Conservation (phyloP, 2,797 vertebrate genomes). For the Erithacus rubecula region DNA sequence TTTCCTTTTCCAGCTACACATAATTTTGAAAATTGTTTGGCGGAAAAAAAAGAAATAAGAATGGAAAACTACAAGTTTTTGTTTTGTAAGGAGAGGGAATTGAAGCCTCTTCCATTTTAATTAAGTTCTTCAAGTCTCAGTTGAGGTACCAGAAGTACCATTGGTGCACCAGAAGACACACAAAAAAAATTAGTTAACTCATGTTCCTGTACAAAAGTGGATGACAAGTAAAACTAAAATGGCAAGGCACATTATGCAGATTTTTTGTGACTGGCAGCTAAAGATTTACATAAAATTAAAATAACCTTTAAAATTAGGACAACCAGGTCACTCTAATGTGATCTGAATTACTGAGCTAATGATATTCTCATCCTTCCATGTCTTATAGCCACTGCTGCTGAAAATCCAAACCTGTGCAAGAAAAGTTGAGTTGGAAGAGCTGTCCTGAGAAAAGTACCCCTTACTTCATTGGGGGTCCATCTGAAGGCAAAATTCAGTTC, state of each 20-base stretch:
- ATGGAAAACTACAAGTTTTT: not conserved
- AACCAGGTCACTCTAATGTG: conserved; percentile 41
- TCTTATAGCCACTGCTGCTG: conserved; percentile 3
- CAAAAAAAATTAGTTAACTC: not conserved
- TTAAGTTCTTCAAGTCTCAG: conserved; percentile 5
- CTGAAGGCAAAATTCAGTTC: not conserved
- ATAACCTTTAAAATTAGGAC: conserved; percentile 55
- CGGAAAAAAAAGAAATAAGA: not conserved
- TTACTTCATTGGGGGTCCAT: not conserved
- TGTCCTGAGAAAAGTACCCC: not conserved
- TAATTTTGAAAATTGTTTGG: not conserved
- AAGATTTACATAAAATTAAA: conserved; percentile 59
- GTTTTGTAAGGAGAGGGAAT: not conserved
- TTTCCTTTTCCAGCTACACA: not conserved
- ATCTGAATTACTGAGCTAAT: conserved; percentile 61
- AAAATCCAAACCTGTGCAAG: conserved; percentile 8
- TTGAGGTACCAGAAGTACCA: not conserved
- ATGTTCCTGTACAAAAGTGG: conserved; percentile 8
- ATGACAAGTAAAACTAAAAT: conserved; percentile 41
- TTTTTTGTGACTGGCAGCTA: conserved; percentile 23
- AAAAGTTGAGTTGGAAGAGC: not conserved
- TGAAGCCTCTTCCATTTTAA: not conserved
- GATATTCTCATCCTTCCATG: not conserved
- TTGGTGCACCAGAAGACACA: not conserved
- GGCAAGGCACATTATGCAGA: conserved; percentile 13